Base-by-base conservation (phyloP, 1,140 invertebrate genomes). In the Ptiloglossa arizonensis region DNA sequence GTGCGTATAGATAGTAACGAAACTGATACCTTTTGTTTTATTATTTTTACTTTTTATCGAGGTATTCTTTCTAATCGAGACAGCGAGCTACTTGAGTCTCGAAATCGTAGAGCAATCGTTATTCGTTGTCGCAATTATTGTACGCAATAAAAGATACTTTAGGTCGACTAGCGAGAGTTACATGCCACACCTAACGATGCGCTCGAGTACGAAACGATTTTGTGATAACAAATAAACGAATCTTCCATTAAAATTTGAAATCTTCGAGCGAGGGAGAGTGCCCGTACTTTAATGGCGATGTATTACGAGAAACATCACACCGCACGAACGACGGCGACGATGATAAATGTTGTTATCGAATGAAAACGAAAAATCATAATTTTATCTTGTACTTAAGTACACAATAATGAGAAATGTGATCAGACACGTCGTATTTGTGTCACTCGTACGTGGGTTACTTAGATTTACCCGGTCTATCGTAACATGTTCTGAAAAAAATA, bases 371-470 rank as follows among this genome's bases (percentile, higher is more conserved):
- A 41, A 75, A 75, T 62, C 62, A 57, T 56, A 66, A 79, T 52
- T 66, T 52, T 60, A 50, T 59, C 60, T 79, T 59, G 74, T 79
- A 79, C 57, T 72, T 73, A 73, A 73, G 44, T 66, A 71, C 73
- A 70, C 41, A 80, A 78, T 66, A 78, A 81, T 67, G 44, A 73
- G 44, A 73, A 79, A 69, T 82, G 76, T 82, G 80, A 82, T 82
- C 80, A 71, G 69, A 67, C 80, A 63, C 77, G 60, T 62, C 70
- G 48, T 72, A 79, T 44, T 79, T 44, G 75, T 82, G 80, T 79
- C 67, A 63, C 67, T 66, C 71, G 74, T 72, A 78, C 60, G 54
- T 64, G 73, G 35, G 57, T 84, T 79, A 67, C 70, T 70, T 85
- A 79, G 63, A 74, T 44, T 57, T 82, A 64, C 50, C 74, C 52